Base-by-base conservation (phyloP, 1,140 invertebrate species). In the Temnothorax longispinosus region DNA sequence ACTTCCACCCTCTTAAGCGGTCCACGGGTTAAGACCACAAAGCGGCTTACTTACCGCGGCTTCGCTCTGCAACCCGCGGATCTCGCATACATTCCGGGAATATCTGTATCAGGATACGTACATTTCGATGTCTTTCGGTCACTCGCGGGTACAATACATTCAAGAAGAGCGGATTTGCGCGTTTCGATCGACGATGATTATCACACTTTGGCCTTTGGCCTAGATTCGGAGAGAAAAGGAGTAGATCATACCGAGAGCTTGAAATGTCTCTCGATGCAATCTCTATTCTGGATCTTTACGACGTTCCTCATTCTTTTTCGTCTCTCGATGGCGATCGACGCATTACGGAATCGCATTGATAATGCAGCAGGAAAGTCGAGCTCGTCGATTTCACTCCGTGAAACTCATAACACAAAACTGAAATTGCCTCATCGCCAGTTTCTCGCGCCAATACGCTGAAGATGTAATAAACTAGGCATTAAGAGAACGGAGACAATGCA, bases 41-140 rank as follows among this genome's bases (percentile, higher is more conserved):
- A 91, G 89, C 87, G 87, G 90, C 90, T 91, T 91, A 91, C 76
- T 82, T 82, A 82, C 75, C 87, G 75, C 81, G 90, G 90, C 84
- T 89, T 86, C 88, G 87, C 89, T 86, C 91, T 91, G 72, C 87
- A 81, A 21, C 62, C 62, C 13, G 87, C 41, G 90, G 87, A 89
- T 91, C 90, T 91, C 89, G 80, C 90, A 89, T 91, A 90, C 90
- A 91, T 91, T 91, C 90, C 90, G 35, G 65, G 87, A 84, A 90
- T 90, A 72, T 87, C 75, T 76, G 69, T 54, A 74, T 32, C 71
- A 15, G 52, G 41, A 72, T 13, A 41, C 69, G 11, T 18, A 47
- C 13, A 64, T 69, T 69, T 69, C 21, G 21, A 6, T 47, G 62
- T n/a, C 21, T 13, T 32, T 47, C 44, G 21, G 65, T 47, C 67